phyloP scores from a whole-genome alignment of 2,113 vertebrate species.

The Uropsilus gracilis region DNA sequence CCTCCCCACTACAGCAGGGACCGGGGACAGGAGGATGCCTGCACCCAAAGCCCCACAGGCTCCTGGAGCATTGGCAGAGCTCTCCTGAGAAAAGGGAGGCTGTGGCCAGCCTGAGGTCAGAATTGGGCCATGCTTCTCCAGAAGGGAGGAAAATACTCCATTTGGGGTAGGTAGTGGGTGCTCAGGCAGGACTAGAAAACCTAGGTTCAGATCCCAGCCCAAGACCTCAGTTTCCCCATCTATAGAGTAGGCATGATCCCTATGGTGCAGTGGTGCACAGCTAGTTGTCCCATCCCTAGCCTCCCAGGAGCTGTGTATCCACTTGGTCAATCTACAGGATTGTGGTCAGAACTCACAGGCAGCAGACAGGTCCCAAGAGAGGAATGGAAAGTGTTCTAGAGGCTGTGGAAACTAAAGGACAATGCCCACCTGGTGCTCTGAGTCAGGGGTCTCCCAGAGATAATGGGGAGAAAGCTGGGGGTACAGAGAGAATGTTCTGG shows the following conservation, averaged over 20 bases:
- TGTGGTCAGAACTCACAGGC: background rate
- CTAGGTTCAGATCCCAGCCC: background rate
- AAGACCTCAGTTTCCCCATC: background rate
- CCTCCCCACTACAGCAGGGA: background rate
- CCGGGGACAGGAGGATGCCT: background rate
- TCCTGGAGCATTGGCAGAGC: background rate
- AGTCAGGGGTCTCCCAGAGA: no score
- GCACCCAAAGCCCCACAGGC: background rate
- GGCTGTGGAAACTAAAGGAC: background rate
- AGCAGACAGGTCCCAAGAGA: background rate
- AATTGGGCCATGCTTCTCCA: background rate
- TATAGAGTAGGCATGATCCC: fast-evolving
- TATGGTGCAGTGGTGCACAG: background rate
- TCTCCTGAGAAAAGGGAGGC: background rate
- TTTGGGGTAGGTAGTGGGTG: background rate
- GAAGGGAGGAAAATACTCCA: background rate
- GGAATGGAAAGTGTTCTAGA: no score
- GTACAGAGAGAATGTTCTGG: background rate
- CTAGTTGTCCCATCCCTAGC: background rate
- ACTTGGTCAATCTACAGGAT: background rate
- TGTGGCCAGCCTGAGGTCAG: background rate
- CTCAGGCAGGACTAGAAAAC: background rate
- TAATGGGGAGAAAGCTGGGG: background rate
- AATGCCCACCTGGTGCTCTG: no score
- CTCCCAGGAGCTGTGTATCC: background rate